Evolutionary conservation across 2,888 invertebrate species (phyloP).

Genomic region (Entomobrya proxima): DNA sequence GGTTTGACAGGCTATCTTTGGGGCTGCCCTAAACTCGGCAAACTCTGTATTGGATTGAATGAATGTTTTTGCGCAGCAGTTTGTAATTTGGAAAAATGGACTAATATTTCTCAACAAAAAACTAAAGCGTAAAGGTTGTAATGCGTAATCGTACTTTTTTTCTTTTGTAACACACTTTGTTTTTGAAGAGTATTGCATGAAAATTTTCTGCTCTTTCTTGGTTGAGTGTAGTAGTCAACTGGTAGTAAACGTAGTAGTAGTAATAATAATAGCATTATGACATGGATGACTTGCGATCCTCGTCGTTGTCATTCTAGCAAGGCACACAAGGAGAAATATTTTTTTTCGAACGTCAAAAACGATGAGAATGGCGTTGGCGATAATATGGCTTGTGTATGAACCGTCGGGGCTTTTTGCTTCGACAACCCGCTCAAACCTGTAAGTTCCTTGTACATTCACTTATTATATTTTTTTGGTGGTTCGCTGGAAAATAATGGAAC

Average conservation of each 20-base stretch:
- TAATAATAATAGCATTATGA: constrained; percentile 30
- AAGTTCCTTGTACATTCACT: not conserved
- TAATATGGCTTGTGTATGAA: not conserved
- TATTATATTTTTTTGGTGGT: not conserved
- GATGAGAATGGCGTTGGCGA: not conserved
- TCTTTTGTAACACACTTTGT: too few relatives aligned
- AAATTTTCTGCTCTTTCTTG: not conserved
- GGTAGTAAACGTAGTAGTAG: not conserved
- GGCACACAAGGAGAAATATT: not conserved
- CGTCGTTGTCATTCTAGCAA: not conserved
- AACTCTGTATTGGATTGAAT: too few relatives aligned
- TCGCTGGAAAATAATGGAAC: constrained; percentile 35
- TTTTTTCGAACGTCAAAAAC: not conserved
- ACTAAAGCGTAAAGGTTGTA: too few relatives aligned
- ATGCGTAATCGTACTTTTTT: too few relatives aligned
- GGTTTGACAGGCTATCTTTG: too few relatives aligned
- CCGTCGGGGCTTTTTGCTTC: not conserved
- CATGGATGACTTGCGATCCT: constrained; percentile 10
- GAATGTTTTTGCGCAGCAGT: too few relatives aligned
- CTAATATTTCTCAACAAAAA: too few relatives aligned
- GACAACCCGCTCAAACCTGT: too few relatives aligned
- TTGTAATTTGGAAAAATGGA: too few relatives aligned
- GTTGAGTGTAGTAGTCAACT: not conserved
- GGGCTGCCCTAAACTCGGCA: too few relatives aligned
- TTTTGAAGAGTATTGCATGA: not conserved